A percentile compares a stretch with the other conserved stretches of the same genome.
These are phyloP conservation scores for Folsomia manolachei DNA, from an alignment of 2,888 invertebrate genomes.

Conservation along the genomic window DNA sequence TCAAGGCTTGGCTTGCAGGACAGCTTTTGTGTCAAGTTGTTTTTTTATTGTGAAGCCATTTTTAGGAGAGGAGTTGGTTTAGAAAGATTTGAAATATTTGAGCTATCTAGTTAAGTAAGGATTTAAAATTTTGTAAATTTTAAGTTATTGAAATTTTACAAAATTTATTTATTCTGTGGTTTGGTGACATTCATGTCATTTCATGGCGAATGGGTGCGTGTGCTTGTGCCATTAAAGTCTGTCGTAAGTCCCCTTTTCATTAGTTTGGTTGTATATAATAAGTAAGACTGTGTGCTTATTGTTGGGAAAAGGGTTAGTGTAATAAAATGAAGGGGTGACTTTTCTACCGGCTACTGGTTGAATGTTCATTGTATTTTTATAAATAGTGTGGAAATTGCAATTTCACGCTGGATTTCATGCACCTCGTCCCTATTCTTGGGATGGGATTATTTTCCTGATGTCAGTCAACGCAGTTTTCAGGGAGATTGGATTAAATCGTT, in stretches of 20 bases:
- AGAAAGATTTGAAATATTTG: too few relatives aligned
- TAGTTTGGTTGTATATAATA: background rate
- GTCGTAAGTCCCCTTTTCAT: background rate
- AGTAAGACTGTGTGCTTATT: too few relatives aligned
- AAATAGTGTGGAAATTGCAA: conserved; percentile 1
- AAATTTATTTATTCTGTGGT: background rate
- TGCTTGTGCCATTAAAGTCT: background rate
- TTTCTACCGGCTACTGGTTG: background rate
- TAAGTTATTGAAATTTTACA: too few relatives aligned
- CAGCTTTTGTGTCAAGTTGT: too few relatives aligned
- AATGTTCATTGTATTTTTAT: background rate
- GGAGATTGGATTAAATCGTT: background rate
- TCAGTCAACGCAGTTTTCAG: too few relatives aligned
- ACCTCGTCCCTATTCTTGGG: background rate
- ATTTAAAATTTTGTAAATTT: too few relatives aligned
- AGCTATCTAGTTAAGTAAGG: too few relatives aligned
- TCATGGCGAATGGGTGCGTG: background rate
- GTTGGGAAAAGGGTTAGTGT: background rate
- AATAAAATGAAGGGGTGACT: too few relatives aligned
- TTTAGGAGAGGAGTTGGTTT: too few relatives aligned
- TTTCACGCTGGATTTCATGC: conserved; percentile 10
- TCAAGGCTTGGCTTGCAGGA: too few relatives aligned
- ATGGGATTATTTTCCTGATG: too few relatives aligned
- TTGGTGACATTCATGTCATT: background rate
- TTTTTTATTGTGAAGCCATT: too few relatives aligned